Percentiles rank a stretch among this genome's conserved stretches.
Conservation (phyloP, 2,113 vertebrate genomes). For the Perca schrenkii region DNA sequence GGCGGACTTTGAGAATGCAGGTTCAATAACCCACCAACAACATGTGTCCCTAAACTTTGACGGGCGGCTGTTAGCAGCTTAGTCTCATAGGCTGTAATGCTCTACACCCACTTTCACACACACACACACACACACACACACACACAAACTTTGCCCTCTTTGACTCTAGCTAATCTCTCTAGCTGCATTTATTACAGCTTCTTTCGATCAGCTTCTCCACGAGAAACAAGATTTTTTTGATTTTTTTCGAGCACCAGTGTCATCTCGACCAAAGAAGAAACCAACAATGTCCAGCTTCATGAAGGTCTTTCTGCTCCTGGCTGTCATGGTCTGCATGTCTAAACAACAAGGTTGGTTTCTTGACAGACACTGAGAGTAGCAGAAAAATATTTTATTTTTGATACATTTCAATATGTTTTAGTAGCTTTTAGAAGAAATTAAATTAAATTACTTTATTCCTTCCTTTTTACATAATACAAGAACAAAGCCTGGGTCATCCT, state of each 20-base stretch:
- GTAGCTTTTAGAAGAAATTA: too few species aligned
- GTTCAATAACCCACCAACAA: slow-evolving; percentile 9
- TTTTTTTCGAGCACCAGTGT: too few species aligned
- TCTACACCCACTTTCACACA: background rate
- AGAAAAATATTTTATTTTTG: too few species aligned
- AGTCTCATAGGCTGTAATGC: background rate
- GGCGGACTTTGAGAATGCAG: background rate
- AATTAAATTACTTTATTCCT: too few species aligned
- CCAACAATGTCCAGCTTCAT: slow-evolving; percentile 64
- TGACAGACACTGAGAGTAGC: too few species aligned
- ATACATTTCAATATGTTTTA: too few species aligned
- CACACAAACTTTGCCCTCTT: background rate
- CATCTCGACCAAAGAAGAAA: slow-evolving; percentile 27
- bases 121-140: background rate
- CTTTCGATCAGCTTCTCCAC: background rate
- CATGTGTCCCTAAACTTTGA: background rate
- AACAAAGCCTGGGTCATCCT: too few species aligned
- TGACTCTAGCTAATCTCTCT: background rate
- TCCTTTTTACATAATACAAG: too few species aligned
- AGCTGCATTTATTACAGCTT: slow-evolving; percentile 1
- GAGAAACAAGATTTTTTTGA: background rate
- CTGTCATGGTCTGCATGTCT: slow-evolving; percentile 54
- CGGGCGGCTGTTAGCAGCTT: background rate
- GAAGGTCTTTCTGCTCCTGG: slow-evolving; percentile 70
- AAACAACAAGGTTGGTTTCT: slow-evolving; percentile 10